phyloP scores from a whole-genome alignment of 2,113 vertebrate species.

The Emydura subglobosa region DNA sequence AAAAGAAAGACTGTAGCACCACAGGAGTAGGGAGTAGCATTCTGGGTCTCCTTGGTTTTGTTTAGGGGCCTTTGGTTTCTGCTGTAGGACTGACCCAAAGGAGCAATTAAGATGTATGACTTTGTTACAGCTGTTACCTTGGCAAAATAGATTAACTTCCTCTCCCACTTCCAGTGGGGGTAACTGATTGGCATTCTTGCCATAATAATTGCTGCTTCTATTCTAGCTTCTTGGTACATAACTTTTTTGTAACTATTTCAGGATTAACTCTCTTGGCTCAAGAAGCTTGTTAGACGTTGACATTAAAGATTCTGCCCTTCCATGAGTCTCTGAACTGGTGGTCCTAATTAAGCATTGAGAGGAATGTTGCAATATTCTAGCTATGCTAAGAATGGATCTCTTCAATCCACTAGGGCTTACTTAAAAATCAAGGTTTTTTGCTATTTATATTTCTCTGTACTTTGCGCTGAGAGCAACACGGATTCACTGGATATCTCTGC shows the following conservation, averaged over 20 bases:
- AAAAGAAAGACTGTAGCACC: neutral
- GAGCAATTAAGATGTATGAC: neutral
- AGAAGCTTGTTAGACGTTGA: slow-evolving; percentile 15
- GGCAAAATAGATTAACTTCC: neutral
- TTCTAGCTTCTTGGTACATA: fast-evolving
- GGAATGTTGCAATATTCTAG: slow-evolving; percentile 34
- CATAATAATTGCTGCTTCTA: neutral
- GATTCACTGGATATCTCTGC: neutral
- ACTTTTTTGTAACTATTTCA: neutral
- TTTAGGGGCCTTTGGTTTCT: neutral
- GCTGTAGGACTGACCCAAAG: neutral
- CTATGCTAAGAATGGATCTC: neutral
- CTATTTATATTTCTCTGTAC: neutral
- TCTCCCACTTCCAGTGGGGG: neutral
- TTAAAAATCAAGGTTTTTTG: neutral
- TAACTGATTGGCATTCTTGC: neutral
- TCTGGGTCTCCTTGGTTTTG: neutral
- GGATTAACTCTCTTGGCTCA: slow-evolving; percentile 32
- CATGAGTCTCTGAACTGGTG: slow-evolving; percentile 35
- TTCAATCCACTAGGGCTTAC: slow-evolving; percentile 21
- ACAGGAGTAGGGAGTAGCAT: neutral
- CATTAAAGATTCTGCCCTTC: slow-evolving; percentile 20
- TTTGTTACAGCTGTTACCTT: neutral
- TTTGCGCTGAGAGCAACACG: neutral
- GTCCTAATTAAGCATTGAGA: slow-evolving; percentile 46